A percentile compares a stretch with the other conserved stretches of the same genome.
phyloP scores from a whole-genome alignment of 1,140 invertebrate species.

The Periplaneta americana region DNA sequence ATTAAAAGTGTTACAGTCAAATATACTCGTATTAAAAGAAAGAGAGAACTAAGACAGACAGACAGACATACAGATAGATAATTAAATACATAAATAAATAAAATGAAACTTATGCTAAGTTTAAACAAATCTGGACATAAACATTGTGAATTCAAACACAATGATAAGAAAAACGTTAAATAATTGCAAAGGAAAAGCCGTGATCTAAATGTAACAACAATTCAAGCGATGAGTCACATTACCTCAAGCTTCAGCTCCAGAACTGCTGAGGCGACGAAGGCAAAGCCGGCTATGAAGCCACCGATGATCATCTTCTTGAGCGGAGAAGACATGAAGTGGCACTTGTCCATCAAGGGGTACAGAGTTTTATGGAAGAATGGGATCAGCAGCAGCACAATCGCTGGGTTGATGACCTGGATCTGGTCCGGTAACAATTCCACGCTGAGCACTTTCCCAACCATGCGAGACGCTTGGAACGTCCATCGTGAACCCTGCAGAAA shows the following conservation, averaged over 20 bases:
- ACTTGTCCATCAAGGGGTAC: conserved; percentile 31
- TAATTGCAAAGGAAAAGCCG: no score
- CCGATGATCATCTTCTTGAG: conserved; percentile 53
- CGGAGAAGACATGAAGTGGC: not conserved
- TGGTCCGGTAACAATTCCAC: conserved; percentile 58
- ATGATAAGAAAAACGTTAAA: no score
- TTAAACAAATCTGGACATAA: no score
- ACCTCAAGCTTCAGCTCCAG: conserved; percentile 31
- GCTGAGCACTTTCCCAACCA: conserved; percentile 52
- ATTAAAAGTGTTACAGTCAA: no score
- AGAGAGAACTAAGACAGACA: no score
- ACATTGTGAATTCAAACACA: no score
- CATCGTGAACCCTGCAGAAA: conserved; percentile 58
- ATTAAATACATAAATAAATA: no score
- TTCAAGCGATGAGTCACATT: no score
- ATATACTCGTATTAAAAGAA: no score
- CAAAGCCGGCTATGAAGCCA: conserved; percentile 52
- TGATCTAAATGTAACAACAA: no score
- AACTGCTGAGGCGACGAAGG: conserved; percentile 55
- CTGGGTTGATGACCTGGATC: conserved; percentile 62
- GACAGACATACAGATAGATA: no score
- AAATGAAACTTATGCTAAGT: no score
- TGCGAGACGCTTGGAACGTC: conserved; percentile 66
- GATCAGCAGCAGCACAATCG: conserved; percentile 62
- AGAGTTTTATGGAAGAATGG: conserved; percentile 56